A percentile compares a stretch with the other conserved stretches of the same genome.
Conservation (phyloP, 2,797 vertebrate genomes). For the Oryzias dopingdopingensis region DNA sequence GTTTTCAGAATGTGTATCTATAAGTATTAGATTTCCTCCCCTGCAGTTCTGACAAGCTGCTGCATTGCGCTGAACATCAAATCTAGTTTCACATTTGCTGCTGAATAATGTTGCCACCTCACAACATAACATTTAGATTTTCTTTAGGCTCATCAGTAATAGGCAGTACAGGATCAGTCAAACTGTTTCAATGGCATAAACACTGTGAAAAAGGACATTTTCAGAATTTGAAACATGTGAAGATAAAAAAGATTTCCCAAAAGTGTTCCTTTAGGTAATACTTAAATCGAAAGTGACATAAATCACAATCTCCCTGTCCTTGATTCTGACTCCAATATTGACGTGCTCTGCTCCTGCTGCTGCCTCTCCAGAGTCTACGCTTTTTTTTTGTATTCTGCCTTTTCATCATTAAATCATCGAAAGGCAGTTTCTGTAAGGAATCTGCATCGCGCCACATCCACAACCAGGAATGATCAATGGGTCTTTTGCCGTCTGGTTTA, state of each 20-base stretch:
- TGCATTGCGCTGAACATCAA: constrained; percentile 51
- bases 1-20: constrained; percentile 11
- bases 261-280: constrained; percentile 55
- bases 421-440: constrained; percentile 57
- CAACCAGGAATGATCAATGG: constrained; percentile 57
- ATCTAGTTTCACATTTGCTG: constrained; percentile 51
- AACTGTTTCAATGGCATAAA: constrained; percentile 56
- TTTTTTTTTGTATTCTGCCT: constrained; percentile 51
- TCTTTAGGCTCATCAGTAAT: constrained; percentile 53
- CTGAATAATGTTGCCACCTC: constrained; percentile 51
- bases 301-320: constrained; percentile 64
- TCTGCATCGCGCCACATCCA: constrained; percentile 69
- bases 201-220: constrained; percentile 49
- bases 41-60: constrained; percentile 38
- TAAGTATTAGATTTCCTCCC: constrained; percentile 16
- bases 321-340: constrained; percentile 64
- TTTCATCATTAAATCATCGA: constrained; percentile 72
- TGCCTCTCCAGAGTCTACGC: constrained; percentile 51
- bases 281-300: constrained; percentile 68
- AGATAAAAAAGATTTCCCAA: constrained; percentile 60
- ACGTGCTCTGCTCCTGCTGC: constrained; percentile 56
- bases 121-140: constrained; percentile 47
- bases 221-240: constrained; percentile 54
- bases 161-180: constrained; percentile 44
- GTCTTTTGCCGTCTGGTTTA: constrained; percentile 27